Evolutionary conservation across 2,888 invertebrate genomes (phyloP).

Genomic region (Calliopum simillimum): DNA sequence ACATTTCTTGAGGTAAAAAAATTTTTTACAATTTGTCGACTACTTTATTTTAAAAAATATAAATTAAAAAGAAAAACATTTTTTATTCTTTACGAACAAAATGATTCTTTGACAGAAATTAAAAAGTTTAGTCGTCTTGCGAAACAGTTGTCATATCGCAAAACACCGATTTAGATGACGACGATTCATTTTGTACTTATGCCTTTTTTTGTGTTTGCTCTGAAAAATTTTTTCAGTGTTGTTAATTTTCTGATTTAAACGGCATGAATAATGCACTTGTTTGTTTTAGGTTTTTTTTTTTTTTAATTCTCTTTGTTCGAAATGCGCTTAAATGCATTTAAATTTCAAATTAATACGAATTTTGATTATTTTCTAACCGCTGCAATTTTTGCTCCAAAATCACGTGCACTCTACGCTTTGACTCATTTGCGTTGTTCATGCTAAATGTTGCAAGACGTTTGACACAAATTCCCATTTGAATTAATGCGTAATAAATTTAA

Average conservation of each 20-base stretch:
- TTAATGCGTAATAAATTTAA: not conserved
- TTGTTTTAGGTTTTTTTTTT: conserved; percentile 7
- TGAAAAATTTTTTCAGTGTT: no score
- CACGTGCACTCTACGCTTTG: conserved; percentile 23
- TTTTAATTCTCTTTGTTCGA: not conserved
- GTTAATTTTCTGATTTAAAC: no score
- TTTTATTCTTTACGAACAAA: no score
- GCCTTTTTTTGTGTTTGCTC: no score
- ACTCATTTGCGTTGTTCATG: conserved; percentile 5
- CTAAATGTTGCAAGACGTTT: conserved; percentile 15
- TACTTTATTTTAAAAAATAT: not conserved
- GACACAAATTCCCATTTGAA: conserved; percentile 22
- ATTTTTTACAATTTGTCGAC: no score
- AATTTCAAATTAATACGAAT: conserved; percentile 10
- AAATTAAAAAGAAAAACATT: not conserved
- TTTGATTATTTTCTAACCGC: not conserved
- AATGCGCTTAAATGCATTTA: conserved; percentile 25
- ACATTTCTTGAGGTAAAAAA: no score
- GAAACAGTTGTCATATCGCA: no score
- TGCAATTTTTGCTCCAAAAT: not conserved
- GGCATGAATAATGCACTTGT: conserved; percentile 27
- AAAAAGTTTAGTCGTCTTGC: no score
- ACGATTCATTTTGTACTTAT: no score
- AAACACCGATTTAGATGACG: no score
- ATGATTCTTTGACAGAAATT: no score